Evolutionary conservation across 2,113 vertebrate genomes (phyloP).

Genomic region (Acinonyx jubatus): DNA sequence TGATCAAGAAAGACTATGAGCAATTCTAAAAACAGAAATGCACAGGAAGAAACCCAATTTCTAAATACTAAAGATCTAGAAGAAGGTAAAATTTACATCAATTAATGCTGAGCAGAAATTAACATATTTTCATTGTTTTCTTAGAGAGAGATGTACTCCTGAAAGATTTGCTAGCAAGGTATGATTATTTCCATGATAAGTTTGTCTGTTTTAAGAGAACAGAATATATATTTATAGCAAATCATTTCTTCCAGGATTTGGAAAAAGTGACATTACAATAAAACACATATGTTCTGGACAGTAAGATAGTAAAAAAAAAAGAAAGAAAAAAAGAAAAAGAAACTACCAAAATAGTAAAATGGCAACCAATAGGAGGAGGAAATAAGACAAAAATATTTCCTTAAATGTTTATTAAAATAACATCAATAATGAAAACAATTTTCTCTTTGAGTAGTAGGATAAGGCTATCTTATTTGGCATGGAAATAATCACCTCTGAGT

Average conservation of each 20-base stretch:
- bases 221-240: slow-evolving; percentile 30
- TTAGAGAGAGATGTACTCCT: background rate
- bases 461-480: slow-evolving; percentile 5
- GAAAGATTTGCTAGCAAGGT: background rate
- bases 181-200: background rate
- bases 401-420: slow-evolving; percentile 32
- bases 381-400: slow-evolving; percentile 17
- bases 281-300: background rate
- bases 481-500: background rate
- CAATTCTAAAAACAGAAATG: slow-evolving; percentile 27
- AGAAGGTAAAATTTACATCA: slow-evolving; percentile 7
- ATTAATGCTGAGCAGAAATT: slow-evolving; percentile 31
- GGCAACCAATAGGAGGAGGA: background rate
- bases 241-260: slow-evolving; percentile 44
- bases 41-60: slow-evolving; percentile 35
- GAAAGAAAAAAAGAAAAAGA: background rate
- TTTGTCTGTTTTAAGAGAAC: slow-evolving; percentile 30
- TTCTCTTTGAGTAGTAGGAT: background rate
- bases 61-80: slow-evolving; percentile 12
- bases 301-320: background rate
- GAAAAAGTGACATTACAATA: slow-evolving; percentile 35
- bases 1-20: background rate
- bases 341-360: slow-evolving; percentile 28
- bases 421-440: slow-evolving; percentile 29
- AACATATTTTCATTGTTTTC: slow-evolving; percentile 44